Evolutionary conservation across 2,888 invertebrate species (phyloP).

Genomic region (Polymixis lichenea): DNA sequence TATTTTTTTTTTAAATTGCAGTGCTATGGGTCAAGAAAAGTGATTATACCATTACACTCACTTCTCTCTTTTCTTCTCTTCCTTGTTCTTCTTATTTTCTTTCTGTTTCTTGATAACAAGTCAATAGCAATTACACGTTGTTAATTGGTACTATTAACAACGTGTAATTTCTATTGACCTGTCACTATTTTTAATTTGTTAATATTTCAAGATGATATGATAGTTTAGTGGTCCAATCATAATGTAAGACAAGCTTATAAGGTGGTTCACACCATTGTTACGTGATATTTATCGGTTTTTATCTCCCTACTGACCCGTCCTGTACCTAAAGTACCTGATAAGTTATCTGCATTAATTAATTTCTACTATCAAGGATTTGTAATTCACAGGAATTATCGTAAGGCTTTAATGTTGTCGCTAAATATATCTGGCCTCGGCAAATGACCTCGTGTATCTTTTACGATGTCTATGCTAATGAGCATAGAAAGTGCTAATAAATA

Average conservation of each 20-base stretch:
- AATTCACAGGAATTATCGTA: slow-evolving; percentile 20
- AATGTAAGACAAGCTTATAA: not conserved
- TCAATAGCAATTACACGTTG: too few species aligned
- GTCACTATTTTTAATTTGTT: too few species aligned
- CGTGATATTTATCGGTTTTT: slow-evolving; percentile 23
- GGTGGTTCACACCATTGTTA: slow-evolving; percentile 13
- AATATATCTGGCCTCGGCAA: slow-evolving; percentile 25
- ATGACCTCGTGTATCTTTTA: not conserved
- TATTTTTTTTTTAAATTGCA: too few species aligned
- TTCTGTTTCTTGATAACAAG: too few species aligned
- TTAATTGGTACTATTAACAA: too few species aligned
- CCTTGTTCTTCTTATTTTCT: too few species aligned
- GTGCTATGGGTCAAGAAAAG: too few species aligned
- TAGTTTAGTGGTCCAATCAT: not conserved
- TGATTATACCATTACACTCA: too few species aligned
- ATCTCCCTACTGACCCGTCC: slow-evolving; percentile 30
- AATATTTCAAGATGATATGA: too few species aligned
- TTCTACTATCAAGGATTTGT: slow-evolving; percentile 43
- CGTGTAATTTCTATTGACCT: too few species aligned
- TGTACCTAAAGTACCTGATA: slow-evolving; percentile 24
- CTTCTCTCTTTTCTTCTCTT: too few species aligned
- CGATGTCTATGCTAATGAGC: not conserved
- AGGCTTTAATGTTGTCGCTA: slow-evolving; percentile 20
- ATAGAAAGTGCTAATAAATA: too few species aligned
- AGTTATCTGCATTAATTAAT: slow-evolving; percentile 45